A percentile compares a stretch with the other conserved stretches of the same genome.
phyloP scores from a whole-genome alignment of 30 jellyfish, hydroid and myxozoan genomes.

The Aurelia sp. region DNA sequence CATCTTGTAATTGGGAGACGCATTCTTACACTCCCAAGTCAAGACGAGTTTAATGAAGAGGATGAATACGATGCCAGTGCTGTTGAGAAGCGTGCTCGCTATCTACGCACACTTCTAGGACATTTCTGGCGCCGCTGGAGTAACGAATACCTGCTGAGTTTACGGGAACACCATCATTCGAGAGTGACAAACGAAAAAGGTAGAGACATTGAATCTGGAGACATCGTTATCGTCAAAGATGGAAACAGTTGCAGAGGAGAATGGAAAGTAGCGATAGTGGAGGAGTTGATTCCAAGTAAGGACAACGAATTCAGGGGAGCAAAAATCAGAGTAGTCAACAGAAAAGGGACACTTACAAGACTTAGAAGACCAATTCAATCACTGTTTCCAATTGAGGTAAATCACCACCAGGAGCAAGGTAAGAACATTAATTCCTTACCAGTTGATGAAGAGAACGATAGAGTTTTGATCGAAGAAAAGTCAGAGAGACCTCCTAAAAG shows the following conservation, averaged over 20 bases:
- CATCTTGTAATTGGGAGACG: too few species aligned
- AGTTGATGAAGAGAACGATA: slow-evolving; percentile 11
- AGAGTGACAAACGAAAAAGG: not conserved
- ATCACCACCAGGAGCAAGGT: not conserved
- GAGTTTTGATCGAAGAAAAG: not conserved
- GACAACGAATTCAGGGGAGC: slow-evolving; percentile 26
- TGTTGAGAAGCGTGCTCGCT: too few species aligned
- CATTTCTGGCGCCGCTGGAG: slow-evolving; percentile 40
- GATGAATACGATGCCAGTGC: too few species aligned
- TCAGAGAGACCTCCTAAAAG: slow-evolving; percentile 29
- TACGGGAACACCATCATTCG: slow-evolving; percentile 28
- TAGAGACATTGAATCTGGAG: not conserved
- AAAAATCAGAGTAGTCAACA: slow-evolving; percentile 22
- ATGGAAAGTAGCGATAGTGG: slow-evolving; percentile 39
- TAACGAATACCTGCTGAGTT: slow-evolving; percentile 33
- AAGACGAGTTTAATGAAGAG: too few species aligned
- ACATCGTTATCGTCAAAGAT: slow-evolving; percentile 40
- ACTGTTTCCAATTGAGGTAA: slow-evolving; percentile 37
- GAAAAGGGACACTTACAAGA: slow-evolving; percentile 14
- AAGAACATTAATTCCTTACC: not conserved
- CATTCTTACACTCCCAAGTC: too few species aligned
- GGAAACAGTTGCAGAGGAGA: not conserved
- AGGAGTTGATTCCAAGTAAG: slow-evolving; percentile 15
- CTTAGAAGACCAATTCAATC: slow-evolving; percentile 22
- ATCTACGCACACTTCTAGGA: not conserved